A percentile compares a stretch with the other conserved stretches of the same genome.
These are phyloP conservation scores for Drosophila nannoptera DNA, from an alignment of 1,140 invertebrate genomes.

Conservation along the genomic window DNA sequence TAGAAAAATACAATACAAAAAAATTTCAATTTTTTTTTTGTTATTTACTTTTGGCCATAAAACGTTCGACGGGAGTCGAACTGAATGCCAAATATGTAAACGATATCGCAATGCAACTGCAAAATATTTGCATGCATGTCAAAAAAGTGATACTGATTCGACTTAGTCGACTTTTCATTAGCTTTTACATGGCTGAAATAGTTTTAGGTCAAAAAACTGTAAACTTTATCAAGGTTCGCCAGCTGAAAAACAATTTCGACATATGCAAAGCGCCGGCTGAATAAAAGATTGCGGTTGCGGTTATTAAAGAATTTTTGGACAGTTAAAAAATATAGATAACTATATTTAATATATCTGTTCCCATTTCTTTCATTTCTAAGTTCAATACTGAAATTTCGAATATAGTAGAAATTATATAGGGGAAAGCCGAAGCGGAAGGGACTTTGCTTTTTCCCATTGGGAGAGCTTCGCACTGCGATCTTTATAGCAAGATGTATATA, in stretches of 20 bases:
- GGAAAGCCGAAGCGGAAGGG: too few species aligned
- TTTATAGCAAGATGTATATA: too few species aligned
- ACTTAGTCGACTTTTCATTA: slow-evolving; percentile 35
- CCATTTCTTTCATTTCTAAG: too few species aligned
- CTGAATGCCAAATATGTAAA: slow-evolving; percentile 25
- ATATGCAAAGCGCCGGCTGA: neutral
- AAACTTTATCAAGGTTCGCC: neutral
- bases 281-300: neutral
- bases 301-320: neutral
- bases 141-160: slow-evolving; percentile 37
- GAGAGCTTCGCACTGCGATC: too few species aligned
- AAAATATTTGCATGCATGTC: slow-evolving; percentile 32
- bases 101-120: slow-evolving; percentile 17
- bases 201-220: slow-evolving; percentile 3
- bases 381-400: too few species aligned
- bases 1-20: neutral
- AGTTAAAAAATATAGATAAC: too few species aligned
- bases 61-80: slow-evolving; percentile 2
- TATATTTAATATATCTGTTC: too few species aligned
- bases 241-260: neutral
- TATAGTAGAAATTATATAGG: too few species aligned
- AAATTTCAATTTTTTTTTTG: slow-evolving; percentile 3
- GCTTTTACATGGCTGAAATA: slow-evolving; percentile 28
- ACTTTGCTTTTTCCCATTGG: too few species aligned
- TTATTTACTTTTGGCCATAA: slow-evolving; percentile 12